Evolutionary conservation across 1,140 invertebrate genomes (phyloP), one percentile per base, ranked within the genome.

Genomic region (Hypsibius dujardini): DNA sequence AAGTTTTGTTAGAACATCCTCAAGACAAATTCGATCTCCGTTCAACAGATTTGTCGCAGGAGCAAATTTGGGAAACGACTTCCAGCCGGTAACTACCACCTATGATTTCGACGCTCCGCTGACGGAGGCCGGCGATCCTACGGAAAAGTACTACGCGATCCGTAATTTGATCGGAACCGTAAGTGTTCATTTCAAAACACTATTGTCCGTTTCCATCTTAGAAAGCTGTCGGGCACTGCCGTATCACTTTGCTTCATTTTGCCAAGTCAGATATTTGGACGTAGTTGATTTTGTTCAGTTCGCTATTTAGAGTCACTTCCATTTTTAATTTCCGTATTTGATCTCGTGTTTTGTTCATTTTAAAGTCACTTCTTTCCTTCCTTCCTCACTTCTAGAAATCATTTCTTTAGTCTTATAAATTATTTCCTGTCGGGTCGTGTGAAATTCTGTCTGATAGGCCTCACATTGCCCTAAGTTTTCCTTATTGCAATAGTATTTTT

Each of bases 81-180:
- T 79, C 74, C 78, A 80, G 50, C 84, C 87, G 1, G 84, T 87
- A 74, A 82, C 87, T 40, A 92, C 90, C 2, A 90, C 88, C 60
- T 92, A 92, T 77, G 90, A 92, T 79, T 92, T 89, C 75, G 88
- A 90, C 79, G 87, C 89, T 3, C 89, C 90, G 0, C 79, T 92
- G 59, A 85, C 83, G 69, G 90, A 92, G 81, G 86, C 87, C 47
- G 89, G 90, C 45, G 88, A 90, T 76, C 83, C 86, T 1, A 92
- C 90, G 15, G 78, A 82, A 0, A 92, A 92, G 80, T 95, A 90
- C 79, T 84, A 84, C 56, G 83, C 83, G 1, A 85, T 95, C 47
- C 84, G 86, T 76, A 79, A 87, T 1, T 79, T 83, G 3, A 84
- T 90, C 59, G 76, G 79, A 1, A 84, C 86, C 79, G 85, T 87